A percentile compares a stretch with the other conserved stretches of the same genome.
phyloP scores from a whole-genome alignment of 1,140 invertebrate species.

The Platyura marginata region DNA sequence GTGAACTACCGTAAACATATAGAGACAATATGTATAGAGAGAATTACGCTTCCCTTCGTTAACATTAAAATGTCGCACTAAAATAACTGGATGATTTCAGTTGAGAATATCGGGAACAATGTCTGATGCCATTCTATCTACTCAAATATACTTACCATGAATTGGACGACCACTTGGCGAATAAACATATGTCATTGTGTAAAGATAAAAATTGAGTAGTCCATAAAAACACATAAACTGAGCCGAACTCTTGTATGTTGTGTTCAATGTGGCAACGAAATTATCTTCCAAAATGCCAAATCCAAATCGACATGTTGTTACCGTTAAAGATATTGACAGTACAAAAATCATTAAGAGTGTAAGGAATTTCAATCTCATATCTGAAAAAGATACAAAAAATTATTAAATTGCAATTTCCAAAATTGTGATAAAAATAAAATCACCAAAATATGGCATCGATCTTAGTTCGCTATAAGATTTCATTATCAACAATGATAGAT shows the following conservation, averaged over 20 bases:
- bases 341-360: conserved; percentile 74
- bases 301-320: conserved; percentile 71
- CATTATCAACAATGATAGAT: conserved; percentile 65
- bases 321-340: conserved; percentile 51
- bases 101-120: no score
- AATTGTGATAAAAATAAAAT: neutral
- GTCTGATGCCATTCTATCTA: neutral
- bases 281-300: conserved; percentile 80
- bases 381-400: conserved; percentile 32
- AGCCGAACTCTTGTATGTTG: conserved; percentile 74
- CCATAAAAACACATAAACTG: conserved; percentile 92
- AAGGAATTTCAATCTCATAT: conserved; percentile 79
- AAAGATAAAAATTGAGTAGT: conserved; percentile 87
- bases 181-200: conserved; percentile 88
- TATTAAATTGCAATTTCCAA: neutral
- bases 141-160: conserved; percentile 40
- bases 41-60: no score
- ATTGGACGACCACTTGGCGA: conserved; percentile 63
- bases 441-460: conserved; percentile 94
- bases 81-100: neutral
- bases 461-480: conserved; percentile 84
- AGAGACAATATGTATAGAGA: no score
- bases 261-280: conserved; percentile 73
- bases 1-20: no score
- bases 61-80: neutral